A percentile compares a stretch with the other conserved stretches of the same genome.
Conservation (phyloP, 2,113 vertebrate genomes). For the Sebastes fasciatus region DNA sequence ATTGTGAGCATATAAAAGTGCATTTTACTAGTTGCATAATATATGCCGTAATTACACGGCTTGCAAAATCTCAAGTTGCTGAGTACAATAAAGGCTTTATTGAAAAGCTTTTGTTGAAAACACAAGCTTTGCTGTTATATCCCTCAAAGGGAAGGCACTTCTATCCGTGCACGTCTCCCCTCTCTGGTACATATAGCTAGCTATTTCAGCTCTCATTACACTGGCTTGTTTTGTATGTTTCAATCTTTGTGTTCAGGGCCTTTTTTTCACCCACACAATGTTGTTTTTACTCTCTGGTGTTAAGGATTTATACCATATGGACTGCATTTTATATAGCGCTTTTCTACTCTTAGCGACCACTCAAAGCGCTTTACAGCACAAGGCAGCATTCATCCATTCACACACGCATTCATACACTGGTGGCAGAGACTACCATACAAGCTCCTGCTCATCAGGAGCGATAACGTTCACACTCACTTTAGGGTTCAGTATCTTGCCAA, state of each 20-base stretch:
- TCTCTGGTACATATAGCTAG: not conserved
- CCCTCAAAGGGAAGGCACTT: not conserved
- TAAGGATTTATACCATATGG: not conserved
- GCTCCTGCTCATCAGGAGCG: not conserved
- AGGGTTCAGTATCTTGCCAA: not conserved
- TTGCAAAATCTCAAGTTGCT: conserved; percentile 32
- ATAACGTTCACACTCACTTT: not conserved
- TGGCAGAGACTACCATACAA: not conserved
- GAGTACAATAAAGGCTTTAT: conserved; percentile 28
- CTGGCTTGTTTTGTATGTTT: not conserved
- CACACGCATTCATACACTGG: not conserved
- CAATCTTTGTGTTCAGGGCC: not conserved
- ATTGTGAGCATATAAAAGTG: conserved; percentile 2
- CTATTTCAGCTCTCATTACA: not conserved
- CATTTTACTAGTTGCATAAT: conserved; percentile 15
- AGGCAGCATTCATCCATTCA: not conserved
- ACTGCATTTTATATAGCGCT: not conserved
- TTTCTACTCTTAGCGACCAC: not conserved
- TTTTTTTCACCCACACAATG: not conserved
- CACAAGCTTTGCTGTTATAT: not conserved
- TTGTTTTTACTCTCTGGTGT: not conserved
- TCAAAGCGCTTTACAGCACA: not conserved
- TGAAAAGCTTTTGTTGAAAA: conserved; percentile 20
- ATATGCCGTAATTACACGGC: conserved; percentile 35
- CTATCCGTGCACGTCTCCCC: not conserved